These are phyloP conservation scores for Labeo rohita DNA, from an alignment of 2,113 vertebrate species.

Conservation along the genomic window DNA sequence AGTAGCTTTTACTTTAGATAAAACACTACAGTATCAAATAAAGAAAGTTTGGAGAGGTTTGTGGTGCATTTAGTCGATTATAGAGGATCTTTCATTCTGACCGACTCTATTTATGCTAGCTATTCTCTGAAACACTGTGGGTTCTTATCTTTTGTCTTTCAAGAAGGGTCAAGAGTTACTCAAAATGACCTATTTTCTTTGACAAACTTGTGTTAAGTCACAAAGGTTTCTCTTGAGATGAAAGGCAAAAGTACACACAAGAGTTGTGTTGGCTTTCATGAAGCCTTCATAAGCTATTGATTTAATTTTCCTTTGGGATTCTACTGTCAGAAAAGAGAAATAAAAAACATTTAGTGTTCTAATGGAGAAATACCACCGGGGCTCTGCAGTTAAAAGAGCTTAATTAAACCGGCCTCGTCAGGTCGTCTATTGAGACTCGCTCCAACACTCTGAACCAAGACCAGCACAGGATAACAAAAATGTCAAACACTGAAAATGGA, in stretches of 20 bases:
- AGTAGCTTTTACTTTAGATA: not conserved
- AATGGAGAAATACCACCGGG: constrained; percentile 59
- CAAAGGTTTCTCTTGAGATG: not conserved
- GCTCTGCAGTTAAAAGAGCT: constrained; percentile 56
- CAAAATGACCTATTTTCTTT: not conserved
- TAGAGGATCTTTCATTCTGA: not conserved
- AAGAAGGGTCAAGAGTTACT: not conserved
- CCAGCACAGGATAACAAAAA: not conserved
- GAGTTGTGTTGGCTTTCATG: not conserved
- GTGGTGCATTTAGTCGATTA: not conserved
- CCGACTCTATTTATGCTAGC: not conserved
- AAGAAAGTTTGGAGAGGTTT: not conserved
- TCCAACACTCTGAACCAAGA: not conserved
- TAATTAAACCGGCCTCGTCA: constrained; percentile 62
- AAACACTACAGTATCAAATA: too few species aligned
- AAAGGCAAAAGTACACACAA: constrained; percentile 9
- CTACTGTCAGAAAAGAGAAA: constrained; percentile 13
- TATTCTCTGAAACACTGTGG: not conserved
- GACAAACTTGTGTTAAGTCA: not conserved
- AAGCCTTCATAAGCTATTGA: constrained; percentile 7
- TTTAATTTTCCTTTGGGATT: not conserved
- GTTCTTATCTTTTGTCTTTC: not conserved
- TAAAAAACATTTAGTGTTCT: constrained; percentile 61
- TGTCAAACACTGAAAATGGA: not conserved
- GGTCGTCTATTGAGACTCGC: constrained; percentile 37